phyloP scores from a whole-genome alignment of 2,113 vertebrate genomes.

The Poeciliopsis occidentalis region DNA sequence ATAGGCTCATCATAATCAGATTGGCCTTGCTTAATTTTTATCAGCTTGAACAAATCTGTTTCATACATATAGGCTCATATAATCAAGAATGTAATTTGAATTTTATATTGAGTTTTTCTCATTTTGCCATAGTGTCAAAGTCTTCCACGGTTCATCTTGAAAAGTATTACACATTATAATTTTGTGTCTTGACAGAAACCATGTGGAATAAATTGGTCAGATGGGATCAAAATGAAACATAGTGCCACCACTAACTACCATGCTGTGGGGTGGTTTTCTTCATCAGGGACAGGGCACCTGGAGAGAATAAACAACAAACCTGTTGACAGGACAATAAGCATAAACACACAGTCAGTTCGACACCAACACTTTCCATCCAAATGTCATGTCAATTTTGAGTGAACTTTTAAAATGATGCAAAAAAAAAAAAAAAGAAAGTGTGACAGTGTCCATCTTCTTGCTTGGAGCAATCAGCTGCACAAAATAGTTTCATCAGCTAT shows the following conservation, averaged over 20 bases:
- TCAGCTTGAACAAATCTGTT: not conserved
- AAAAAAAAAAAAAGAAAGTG: not conserved
- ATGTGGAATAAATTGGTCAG: not conserved
- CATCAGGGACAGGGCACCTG: not conserved
- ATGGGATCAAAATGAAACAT: not conserved
- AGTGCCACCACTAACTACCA: too few species aligned
- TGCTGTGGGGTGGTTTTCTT: not conserved
- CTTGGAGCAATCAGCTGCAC: too few species aligned
- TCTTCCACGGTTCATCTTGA: too few species aligned
- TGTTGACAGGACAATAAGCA: not conserved
- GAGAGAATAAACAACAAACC: not conserved
- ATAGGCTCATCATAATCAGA: constrained; percentile 4
- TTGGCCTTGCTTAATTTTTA: not conserved
- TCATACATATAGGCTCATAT: not conserved
- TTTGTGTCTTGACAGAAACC: too few species aligned
- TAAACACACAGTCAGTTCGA: not conserved
- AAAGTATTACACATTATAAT: too few species aligned
- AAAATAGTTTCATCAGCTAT: too few species aligned
- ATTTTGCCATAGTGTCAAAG: too few species aligned
- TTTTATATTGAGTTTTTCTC: not conserved
- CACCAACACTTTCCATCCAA: too few species aligned
- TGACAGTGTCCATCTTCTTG: too few species aligned
- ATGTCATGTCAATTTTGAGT: too few species aligned
- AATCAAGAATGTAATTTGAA: not conserved
- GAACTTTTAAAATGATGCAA: not conserved